Evolutionary conservation across 2,113 vertebrate species (phyloP).

Genomic region (Bufo gargarizans): DNA sequence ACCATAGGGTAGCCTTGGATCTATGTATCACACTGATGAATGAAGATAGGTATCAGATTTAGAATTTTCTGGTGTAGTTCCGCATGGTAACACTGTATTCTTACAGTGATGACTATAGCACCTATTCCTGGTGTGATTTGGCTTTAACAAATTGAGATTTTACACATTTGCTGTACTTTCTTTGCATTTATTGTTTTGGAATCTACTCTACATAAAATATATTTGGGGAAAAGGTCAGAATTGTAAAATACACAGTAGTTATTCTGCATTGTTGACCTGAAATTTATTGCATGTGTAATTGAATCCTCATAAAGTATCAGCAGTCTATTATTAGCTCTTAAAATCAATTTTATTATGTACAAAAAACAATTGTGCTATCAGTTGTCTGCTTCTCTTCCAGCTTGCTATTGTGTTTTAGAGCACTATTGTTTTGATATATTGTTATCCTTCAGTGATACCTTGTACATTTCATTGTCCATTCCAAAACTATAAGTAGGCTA

Average conservation of each 20-base stretch:
- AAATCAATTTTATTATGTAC: constrained; percentile 34
- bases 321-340: constrained; percentile 24
- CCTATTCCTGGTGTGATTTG: no score
- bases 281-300: constrained; percentile 9
- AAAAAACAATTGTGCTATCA: constrained; percentile 38
- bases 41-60: no score
- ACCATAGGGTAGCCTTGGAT: no score
- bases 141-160: no score
- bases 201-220: no score
- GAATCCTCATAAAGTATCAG: constrained; percentile 30
- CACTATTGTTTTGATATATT: constrained; percentile 40
- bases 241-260: neutral
- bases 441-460: constrained; percentile 7
- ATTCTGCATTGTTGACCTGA: neutral
- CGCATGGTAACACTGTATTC: no score
- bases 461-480: constrained; percentile 16
- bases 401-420: neutral
- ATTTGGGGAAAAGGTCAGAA: neutral
- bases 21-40: no score
- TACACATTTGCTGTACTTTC: no score
- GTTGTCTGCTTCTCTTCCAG: neutral
- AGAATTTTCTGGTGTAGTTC: no score
- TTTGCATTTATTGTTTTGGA: no score
- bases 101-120: no score
- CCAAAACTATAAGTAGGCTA: neutral